phyloP scores from a whole-genome alignment of 2,888 invertebrate species.

The Dynastes maya region DNA sequence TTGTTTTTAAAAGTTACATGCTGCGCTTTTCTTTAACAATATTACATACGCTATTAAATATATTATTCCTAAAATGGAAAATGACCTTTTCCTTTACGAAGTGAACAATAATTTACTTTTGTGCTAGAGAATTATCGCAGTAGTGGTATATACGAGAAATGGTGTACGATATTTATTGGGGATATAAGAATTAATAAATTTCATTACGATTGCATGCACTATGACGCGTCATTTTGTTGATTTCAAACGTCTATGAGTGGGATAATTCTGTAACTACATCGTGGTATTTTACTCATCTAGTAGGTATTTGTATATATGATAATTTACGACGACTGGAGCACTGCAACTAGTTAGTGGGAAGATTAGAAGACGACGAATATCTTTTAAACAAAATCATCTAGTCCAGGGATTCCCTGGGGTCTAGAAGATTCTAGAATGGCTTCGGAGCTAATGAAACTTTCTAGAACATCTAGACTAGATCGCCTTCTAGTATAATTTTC shows the following conservation, averaged over 20 bases:
- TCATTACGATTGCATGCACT: not conserved
- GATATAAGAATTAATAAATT: slow-evolving; percentile 8
- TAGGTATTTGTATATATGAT: too few relatives aligned
- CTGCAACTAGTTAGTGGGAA: too few relatives aligned
- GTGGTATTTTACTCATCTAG: too few relatives aligned
- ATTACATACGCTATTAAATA: not conserved
- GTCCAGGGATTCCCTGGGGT: too few relatives aligned
- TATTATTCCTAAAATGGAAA: slow-evolving; percentile 8
- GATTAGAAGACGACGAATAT: too few relatives aligned
- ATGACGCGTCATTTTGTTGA: not conserved
- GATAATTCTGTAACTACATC: too few relatives aligned
- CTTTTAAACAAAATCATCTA: too few relatives aligned
- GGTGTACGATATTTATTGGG: not conserved
- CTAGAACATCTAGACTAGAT: too few relatives aligned
- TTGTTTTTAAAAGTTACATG: not conserved
- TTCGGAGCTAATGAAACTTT: too few relatives aligned
- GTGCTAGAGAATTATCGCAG: not conserved
- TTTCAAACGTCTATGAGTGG: not conserved
- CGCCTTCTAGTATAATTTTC: too few relatives aligned
- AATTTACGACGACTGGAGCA: too few relatives aligned
- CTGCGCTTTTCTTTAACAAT: not conserved
- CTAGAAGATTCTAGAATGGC: too few relatives aligned
- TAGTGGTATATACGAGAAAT: not conserved
- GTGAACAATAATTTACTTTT: not conserved
- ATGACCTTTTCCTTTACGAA: slow-evolving; percentile 4